These are phyloP conservation scores for Strongylocentrotus purpuratus DNA, from an alignment of 35 echinoderm and acorn worm species.

Conservation along the genomic window DNA sequence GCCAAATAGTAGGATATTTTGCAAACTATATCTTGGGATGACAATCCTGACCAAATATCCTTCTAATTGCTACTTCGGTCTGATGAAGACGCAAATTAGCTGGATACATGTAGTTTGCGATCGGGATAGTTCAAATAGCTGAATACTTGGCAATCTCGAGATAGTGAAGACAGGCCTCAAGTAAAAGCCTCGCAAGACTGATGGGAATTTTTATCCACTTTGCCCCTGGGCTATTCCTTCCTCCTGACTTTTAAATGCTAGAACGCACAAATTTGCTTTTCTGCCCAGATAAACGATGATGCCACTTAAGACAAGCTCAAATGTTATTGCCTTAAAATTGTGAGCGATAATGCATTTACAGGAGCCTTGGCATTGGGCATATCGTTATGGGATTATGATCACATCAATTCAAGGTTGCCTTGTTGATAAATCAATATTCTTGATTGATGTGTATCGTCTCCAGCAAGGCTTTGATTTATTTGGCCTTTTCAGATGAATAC, in stretches of 20 bases:
- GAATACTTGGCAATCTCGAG: no score
- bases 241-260: conserved; percentile 1
- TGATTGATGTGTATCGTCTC: neutral
- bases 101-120: no score
- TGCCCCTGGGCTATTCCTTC: neutral
- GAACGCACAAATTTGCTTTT: neutral
- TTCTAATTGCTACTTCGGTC: no score
- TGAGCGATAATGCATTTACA: neutral
- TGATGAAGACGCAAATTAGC: no score
- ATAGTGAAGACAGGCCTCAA: no score
- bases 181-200: neutral
- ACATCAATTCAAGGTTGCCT: neutral
- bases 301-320: conserved; percentile 16
- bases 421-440: conserved; percentile 6
- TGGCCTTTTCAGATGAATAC: no score
- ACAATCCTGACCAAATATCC: no score
- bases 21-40: no score
- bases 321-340: neutral
- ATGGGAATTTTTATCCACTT: conserved; percentile 12
- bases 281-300: conserved; percentile 10
- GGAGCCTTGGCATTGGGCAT: neutral
- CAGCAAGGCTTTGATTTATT: neutral
- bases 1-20: no score
- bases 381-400: neutral
- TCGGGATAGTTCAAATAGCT: no score